These are phyloP conservation scores for Corythoichthys intestinalis DNA, from an alignment of 2,113 vertebrate genomes.

Conservation along the genomic window DNA sequence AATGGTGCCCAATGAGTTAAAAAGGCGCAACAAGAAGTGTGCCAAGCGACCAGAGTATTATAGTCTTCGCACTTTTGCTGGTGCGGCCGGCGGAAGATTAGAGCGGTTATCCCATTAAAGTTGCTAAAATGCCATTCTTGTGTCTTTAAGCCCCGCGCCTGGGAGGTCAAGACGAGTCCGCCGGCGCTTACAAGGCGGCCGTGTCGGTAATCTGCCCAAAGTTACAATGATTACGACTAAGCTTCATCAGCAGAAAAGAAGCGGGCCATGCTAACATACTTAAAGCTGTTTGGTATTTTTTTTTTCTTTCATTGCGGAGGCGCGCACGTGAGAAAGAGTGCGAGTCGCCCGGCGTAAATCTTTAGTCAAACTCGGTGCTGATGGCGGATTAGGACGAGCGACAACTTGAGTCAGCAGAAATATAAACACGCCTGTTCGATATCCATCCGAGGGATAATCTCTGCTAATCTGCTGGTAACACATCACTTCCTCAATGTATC, in stretches of 20 bases:
- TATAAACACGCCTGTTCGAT: conserved; percentile 15
- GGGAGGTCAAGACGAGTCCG: conserved; percentile 99
- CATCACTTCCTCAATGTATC: neutral
- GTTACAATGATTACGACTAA: conserved; percentile 99
- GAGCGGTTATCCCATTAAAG: conserved; percentile 99
- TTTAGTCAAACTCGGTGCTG: conserved; percentile 86
- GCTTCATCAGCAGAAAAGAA: conserved; percentile 99
- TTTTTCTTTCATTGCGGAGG: conserved; percentile 83
- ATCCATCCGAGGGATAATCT: neutral
- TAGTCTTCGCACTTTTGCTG: conserved; percentile 91
- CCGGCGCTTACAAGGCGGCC: conserved; percentile 96
- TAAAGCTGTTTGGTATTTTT: conserved; percentile 86
- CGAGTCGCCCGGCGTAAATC: conserved; percentile 86
- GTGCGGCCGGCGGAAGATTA: conserved; percentile 98
- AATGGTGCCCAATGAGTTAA: neutral
- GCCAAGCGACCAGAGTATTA: conserved; percentile 92
- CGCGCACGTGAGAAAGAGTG: conserved; percentile 16
- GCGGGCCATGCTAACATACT: conserved; percentile 95
- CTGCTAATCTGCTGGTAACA: neutral
- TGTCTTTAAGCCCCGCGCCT: conserved; percentile 98
- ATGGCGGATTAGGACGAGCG: conserved; percentile 62
- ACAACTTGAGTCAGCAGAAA: conserved; percentile 31
- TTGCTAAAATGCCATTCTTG: conserved; percentile 99
- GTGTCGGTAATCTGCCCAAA: conserved; percentile 99
- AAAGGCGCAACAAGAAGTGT: conserved; percentile 10